Evolutionary conservation across 1,140 invertebrate genomes (phyloP).

Genomic region (Luehdorfia chinensis): DNA sequence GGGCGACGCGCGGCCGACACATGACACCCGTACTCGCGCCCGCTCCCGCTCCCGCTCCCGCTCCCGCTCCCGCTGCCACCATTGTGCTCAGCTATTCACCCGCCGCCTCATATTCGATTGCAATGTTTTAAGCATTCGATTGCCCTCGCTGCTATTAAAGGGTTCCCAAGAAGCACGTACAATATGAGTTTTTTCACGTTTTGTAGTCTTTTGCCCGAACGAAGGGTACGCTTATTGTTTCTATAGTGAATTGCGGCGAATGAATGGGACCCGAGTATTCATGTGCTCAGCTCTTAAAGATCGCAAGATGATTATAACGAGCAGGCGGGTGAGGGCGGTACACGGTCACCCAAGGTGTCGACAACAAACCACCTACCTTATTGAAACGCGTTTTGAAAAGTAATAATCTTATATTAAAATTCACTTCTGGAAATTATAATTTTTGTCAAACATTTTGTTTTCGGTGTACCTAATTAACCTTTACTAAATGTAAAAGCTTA

Average conservation of each 20-base stretch:
- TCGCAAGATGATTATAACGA: slow-evolving; percentile 61
- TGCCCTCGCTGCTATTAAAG: slow-evolving; percentile 67
- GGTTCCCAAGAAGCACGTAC: slow-evolving; percentile 70
- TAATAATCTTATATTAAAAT: too few relatives aligned
- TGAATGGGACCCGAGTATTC: slow-evolving; percentile 63
- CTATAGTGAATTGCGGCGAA: slow-evolving; percentile 60
- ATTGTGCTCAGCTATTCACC: slow-evolving; percentile 56
- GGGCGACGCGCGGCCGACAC: slow-evolving; percentile 58
- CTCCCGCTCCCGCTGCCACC: slow-evolving; percentile 24
- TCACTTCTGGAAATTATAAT: too few relatives aligned
- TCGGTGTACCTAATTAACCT: too few relatives aligned
- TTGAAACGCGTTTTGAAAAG: too few relatives aligned
- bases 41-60: slow-evolving; percentile 27
- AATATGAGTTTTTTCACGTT: slow-evolving; percentile 58
- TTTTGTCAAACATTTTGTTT: too few relatives aligned
- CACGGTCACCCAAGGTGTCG: slow-evolving; percentile 46
- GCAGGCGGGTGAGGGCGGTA: slow-evolving; percentile 53
- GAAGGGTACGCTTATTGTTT: slow-evolving; percentile 71
- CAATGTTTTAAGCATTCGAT: slow-evolving; percentile 75
- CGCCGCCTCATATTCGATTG: slow-evolving; percentile 60
- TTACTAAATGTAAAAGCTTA: too few relatives aligned
- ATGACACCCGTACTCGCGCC: slow-evolving; percentile 49
- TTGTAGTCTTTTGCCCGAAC: slow-evolving; percentile 61
- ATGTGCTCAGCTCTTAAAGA: slow-evolving; percentile 52
- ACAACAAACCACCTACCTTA: slow-evolving; percentile 66